Percentiles rank a stretch among this genome's conserved stretches.
Evolutionary conservation across 1,140 invertebrate species (phyloP).

Genomic region (Sminthurinus signatus): DNA sequence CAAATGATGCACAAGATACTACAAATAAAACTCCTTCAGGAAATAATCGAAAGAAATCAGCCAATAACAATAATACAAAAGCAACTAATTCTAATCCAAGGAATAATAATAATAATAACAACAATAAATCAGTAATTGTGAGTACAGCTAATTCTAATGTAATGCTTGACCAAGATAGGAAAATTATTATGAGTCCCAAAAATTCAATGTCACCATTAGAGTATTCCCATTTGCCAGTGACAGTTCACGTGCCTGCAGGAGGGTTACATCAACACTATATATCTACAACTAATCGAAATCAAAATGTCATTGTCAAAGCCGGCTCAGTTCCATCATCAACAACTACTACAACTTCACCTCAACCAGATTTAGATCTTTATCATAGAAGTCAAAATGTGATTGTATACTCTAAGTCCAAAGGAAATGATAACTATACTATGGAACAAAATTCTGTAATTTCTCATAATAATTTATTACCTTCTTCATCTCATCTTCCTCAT

Average conservation of each 20-base stretch:
- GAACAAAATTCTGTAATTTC: background rate
- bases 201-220: constrained; percentile 5
- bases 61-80: background rate
- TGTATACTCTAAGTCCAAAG: constrained; percentile 38
- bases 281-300: background rate
- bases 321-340: constrained; percentile 19
- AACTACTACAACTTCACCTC: background rate
- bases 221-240: constrained; percentile 26
- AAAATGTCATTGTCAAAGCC: constrained; percentile 36
- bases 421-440: background rate
- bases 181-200: constrained; percentile 36
- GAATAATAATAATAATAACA: constrained; percentile 12
- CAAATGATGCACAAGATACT: background rate
- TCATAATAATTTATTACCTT: background rate
- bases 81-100: constrained; percentile 6
- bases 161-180: constrained; percentile 17
- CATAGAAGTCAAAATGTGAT: constrained; percentile 33
- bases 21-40: too few relatives aligned
- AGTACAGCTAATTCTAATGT: background rate
- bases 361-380: constrained; percentile 16
- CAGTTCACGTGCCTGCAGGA: constrained; percentile 30
- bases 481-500: background rate
- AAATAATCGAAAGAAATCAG: background rate
- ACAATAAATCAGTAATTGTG: constrained; percentile 35
- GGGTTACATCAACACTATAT: constrained; percentile 6